Evolutionary conservation across 2,113 vertebrate species (phyloP), one percentile per base, ranked within the genome.

Genomic region (Gracilinanus agilis): DNA sequence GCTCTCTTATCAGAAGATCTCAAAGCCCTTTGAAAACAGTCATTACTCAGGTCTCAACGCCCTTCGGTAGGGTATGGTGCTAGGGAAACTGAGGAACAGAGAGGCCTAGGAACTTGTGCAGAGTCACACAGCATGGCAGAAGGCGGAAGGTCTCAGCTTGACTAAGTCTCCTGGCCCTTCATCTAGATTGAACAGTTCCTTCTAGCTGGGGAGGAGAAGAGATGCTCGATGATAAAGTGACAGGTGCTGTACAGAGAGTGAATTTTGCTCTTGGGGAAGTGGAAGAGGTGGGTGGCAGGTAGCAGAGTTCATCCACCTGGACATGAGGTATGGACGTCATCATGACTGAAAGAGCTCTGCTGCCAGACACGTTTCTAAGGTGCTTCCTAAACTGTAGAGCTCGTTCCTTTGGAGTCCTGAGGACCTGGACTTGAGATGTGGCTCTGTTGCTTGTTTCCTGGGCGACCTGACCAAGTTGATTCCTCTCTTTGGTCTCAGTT

Each of bases 1-100:
- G 93, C 96, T 93, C 91, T 95, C 94, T 96, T 97, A 97, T 97
- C 97, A 91, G 96, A 53, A 27, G 90, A 97, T 97, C 97, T 97
- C 96, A 53, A 12, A 89, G 96, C 67, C 96, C 97, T 95, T 96
- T 95, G 92, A 97, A 98, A 97, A 97, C 94, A 97, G 95, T 93
- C 96, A 96, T 97, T 96, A 97, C 97, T 97, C 96, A 95, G 49
- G 58, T 91, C 95, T 93, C 1, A 0, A 93, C 11, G n/a, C 93
- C 94, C 93, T 96, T 92, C 95, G 67, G 19, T 23, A 40, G n/a
- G n/a, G 67, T 83, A 83, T 29, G 23, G n/a, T 83, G 21, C 34
- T 3, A 1, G 29, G 95, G 96, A 97, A 96, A 93, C 93, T 9
- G 13, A 97, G 94, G 97, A 96, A 89, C 94, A 94, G 96, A 96